Evolutionary conservation across 1,140 invertebrate genomes (phyloP), one percentile per base, ranked within the genome.

Genomic region (Lasioglossum baleicum): DNA sequence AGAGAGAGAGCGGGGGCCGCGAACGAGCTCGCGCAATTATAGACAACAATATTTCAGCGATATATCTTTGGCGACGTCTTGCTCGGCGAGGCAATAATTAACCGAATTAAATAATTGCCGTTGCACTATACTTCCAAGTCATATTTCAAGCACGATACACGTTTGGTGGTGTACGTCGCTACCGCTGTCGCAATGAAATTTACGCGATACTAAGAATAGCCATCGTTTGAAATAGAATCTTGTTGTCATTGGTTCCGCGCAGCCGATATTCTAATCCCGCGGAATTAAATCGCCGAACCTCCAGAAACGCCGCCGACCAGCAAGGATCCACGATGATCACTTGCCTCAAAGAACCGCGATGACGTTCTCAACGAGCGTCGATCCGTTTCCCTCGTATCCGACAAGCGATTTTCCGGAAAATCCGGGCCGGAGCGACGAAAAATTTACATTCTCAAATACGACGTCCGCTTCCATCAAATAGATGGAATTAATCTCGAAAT

Each of bases 101-200:
- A 79, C 68, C 68, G 53, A 87, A 86, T 87, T 83, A 83, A 87
- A 86, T 86, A 86, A 87, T 83, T 79, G 75, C 53, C 82, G 82
- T 69, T 79, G 71, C 84, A 75, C 78, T 84, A 82, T 81, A 87
- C 82, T 80, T 81, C 75, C 82, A 83, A 86, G 84, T 77, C 67
- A 87, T 87, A 87, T 84, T 87, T 87, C 84, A 87, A 81, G 35
- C 82, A 58, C 85, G 75, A 86, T 87, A 87, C 78, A 87, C 73
- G 82, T 78, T 83, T 78, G 67, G 72, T 66, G 82, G 53, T 79
- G 81, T 80, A 75, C 82, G 84, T 82, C 79, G 79, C 82, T 82
- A 84, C 82, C 79, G 68, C 82, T 82, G 85, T 87, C 85, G 84
- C 85, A 86, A 87, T 82, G 79, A 86, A 87, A 87, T 87, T 87